These are phyloP conservation scores for Otus sunia DNA, from an alignment of 2,113 vertebrate species.

Conservation along the genomic window DNA sequence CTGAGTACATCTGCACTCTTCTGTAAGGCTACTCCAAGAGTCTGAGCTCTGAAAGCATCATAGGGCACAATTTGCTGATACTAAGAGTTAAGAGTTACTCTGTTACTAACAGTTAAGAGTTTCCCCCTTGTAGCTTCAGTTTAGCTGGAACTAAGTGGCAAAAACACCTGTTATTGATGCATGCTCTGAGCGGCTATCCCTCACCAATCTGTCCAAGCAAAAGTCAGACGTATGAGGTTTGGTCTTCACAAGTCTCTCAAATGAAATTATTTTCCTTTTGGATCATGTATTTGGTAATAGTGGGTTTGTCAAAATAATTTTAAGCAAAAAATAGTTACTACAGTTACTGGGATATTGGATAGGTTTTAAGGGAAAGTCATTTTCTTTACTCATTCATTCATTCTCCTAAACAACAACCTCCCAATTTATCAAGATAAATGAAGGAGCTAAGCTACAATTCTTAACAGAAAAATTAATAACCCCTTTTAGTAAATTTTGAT, in stretches of 20 bases:
- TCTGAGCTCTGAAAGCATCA: background rate
- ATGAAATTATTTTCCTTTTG: background rate
- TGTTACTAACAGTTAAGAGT: too few relatives aligned
- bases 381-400: background rate
- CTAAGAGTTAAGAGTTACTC: background rate
- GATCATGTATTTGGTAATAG: background rate
- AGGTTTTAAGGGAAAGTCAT: background rate
- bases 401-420: background rate
- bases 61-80: background rate
- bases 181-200: rapidly evolving
- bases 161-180: background rate
- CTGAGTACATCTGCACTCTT: background rate
- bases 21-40: background rate
- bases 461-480: background rate
- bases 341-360: background rate
- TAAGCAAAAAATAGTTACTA: background rate
- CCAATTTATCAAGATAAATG: slow-evolving; percentile 21
- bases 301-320: background rate
- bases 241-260: background rate
- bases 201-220: background rate
- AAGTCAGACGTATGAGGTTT: background rate
- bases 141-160: background rate
- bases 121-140: background rate
- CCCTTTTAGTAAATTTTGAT: background rate
- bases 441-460: background rate